These are phyloP conservation scores for Hypomesus transpacificus DNA, from an alignment of 2,113 vertebrate genomes.

Conservation along the genomic window DNA sequence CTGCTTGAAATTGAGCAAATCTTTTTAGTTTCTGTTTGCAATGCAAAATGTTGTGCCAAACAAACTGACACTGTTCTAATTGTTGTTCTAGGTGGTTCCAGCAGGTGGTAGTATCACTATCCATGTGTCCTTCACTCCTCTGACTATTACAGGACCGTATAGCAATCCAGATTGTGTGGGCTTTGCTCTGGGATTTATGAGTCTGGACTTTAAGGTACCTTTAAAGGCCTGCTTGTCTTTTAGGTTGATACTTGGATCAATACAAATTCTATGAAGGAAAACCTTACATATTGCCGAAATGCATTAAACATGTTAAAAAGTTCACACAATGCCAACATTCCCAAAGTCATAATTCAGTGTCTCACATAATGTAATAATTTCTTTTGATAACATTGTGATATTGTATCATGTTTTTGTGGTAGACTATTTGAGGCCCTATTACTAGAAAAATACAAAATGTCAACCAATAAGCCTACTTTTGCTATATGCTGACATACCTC, in stretches of 20 bases:
- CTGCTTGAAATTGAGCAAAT: too few species aligned
- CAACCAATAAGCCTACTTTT: not conserved
- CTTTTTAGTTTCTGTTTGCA: too few species aligned
- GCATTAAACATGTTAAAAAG: not conserved
- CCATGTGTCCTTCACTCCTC: conserved; percentile 81
- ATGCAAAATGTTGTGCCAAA: not conserved
- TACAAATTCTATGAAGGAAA: too few species aligned
- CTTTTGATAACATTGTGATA: not conserved
- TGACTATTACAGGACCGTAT: conserved; percentile 53
- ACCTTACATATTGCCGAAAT: too few species aligned
- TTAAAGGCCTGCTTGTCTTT: too few species aligned
- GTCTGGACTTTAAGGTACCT: conserved; percentile 79
- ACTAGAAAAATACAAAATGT: not conserved
- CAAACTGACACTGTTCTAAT: not conserved
- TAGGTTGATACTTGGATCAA: too few species aligned
- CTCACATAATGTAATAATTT: too few species aligned
- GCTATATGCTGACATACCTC: not conserved
- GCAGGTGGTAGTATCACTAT: conserved; percentile 73
- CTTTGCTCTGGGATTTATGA: conserved; percentile 82
- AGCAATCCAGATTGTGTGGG: conserved; percentile 66
- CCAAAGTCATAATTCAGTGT: too few species aligned
- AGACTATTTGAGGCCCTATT: not conserved
- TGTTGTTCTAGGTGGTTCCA: conserved; percentile 80
- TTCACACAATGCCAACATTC: too few species aligned
- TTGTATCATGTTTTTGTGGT: not conserved